Evolutionary conservation across 2,797 vertebrate genomes (phyloP), one percentile per base, ranked within the genome.

Genomic region (Coregonus ussuriensis): DNA sequence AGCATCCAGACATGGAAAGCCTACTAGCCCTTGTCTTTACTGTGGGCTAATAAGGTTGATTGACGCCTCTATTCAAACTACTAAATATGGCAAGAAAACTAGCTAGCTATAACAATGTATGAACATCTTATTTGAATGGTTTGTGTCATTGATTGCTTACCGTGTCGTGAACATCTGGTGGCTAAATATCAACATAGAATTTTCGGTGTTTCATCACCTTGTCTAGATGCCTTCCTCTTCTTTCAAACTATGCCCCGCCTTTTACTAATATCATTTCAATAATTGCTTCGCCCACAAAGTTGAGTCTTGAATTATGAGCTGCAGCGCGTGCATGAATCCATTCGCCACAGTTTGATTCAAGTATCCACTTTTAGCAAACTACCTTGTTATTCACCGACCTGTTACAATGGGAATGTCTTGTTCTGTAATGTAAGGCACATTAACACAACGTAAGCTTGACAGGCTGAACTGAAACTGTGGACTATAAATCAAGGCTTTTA

Each of bases 201-300:
- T 63, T 71, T 79, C 9, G 33, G 75, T 83, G 81, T 91, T 91
- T 81, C 90, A 87, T 91, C 92, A 89, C 86, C 79, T 81, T 16
- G 29, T 41, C 51, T 54, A 6, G 15, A 18, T n/a, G 21, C 37
- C 52, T 74, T 74, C 37, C 21, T 77, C 75, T 63, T 33, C 66
- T 54, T 82, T 53, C 29, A 25, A 25, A 13, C 31, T 6, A 79
- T 33, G 80, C 81, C 63, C 89, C 87, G 80, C 90, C 89, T 51
- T 71, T 9, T 37, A 74, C 62, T 75, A 47, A 47, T 9, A 47
- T 47, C 0, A 47, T 47, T 47, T 13, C 41, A 47, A 47, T 13
- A 47, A 13, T 47, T 13, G 41, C 41, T 13, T 0, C 9, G 41
- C 9, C 41, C 9, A 13, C 2, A 47, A 47, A 47, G 1, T 47